Conservation (phyloP, 1,140 invertebrate genomes). For the Zaprionus ghesquierei region DNA sequence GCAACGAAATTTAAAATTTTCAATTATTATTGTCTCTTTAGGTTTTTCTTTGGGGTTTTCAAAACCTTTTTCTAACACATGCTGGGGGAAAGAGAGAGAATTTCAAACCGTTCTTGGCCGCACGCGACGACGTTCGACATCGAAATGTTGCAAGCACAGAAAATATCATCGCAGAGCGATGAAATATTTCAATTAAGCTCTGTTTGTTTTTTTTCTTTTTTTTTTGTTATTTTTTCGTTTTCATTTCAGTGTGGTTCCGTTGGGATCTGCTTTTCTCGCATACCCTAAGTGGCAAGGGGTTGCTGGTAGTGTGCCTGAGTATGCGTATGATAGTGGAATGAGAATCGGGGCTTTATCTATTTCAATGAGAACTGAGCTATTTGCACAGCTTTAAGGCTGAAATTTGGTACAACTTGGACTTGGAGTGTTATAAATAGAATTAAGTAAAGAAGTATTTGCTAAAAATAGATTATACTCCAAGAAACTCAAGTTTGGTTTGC, state of each 20-base stretch:
- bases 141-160: slow-evolving; percentile 36
- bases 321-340: not conserved
- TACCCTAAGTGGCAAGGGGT: slow-evolving; percentile 5
- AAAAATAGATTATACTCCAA: no score
- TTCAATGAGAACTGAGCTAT: not conserved
- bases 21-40: not conserved
- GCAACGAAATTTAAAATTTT: not conserved
- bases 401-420: not conserved
- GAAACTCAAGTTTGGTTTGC: no score
- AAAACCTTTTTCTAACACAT: slow-evolving; percentile 19
- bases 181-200: slow-evolving; percentile 50
- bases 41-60: not conserved
- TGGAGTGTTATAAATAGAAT: not conserved
- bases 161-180: slow-evolving; percentile 26
- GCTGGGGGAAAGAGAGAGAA: not conserved
- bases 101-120: slow-evolving; percentile 26
- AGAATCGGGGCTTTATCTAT: not conserved
- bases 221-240: not conserved
- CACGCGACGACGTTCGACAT: slow-evolving; percentile 24
- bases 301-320: not conserved
- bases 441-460: not conserved
- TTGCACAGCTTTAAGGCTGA: not conserved
- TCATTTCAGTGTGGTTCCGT: slow-evolving; percentile 14
- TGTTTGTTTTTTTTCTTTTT: slow-evolving; percentile 27
- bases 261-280: slow-evolving; percentile 2